Evolutionary conservation across 1,140 invertebrate genomes (phyloP), one percentile per base, ranked within the genome.

Genomic region (Ceratosolen solmsi): DNA sequence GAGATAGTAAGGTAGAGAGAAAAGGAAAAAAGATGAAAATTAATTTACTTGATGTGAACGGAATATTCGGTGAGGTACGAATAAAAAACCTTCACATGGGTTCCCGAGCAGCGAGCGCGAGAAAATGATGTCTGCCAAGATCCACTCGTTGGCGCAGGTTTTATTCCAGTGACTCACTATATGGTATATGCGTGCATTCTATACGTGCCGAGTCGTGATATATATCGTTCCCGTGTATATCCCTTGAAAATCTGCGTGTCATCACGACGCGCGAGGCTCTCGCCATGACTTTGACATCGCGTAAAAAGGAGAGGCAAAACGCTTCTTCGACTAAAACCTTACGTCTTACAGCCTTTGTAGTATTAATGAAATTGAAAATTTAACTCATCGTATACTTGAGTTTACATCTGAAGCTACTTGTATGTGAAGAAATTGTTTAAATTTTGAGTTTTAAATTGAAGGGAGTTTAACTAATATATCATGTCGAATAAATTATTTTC

Each of bases 361-460:
- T n/a, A 63, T 15, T 79, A 79, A 79, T 56, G 63, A 46, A 79
- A 56, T 49, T 78, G 60, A 78, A 78, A 76, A 51, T 68, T 36
- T 65, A 33, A 65, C 20, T 65, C 20, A n/a, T 11, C 30, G 11
- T 20, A 30, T 15, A 30, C 27, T 27, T 4, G 25, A 3, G 27
- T n/a, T n/a, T n/a, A n/a, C n/a, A n/a, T n/a, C n/a, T n/a, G n/a
- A n/a, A n/a, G 58, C 2, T 8, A n/a, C n/a, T n/a, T 0, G 5
- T 60, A 22, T 22, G 9, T 9, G 58, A 60, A 30, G 11, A 2
- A 46, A 73, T 46, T n/a, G 38, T 51, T 51, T 51, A 1, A 30
- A 30, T 4, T 60, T 4, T 22, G 13, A 60, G 58, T 60, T 9
- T 15, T 30, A 60, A 22, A 60, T 5, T 5, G 13, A 46, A 46